A percentile compares a stretch with the other conserved stretches of the same genome.
phyloP scores from a whole-genome alignment of 2,888 invertebrate species.

The Antheraea yamamai region DNA sequence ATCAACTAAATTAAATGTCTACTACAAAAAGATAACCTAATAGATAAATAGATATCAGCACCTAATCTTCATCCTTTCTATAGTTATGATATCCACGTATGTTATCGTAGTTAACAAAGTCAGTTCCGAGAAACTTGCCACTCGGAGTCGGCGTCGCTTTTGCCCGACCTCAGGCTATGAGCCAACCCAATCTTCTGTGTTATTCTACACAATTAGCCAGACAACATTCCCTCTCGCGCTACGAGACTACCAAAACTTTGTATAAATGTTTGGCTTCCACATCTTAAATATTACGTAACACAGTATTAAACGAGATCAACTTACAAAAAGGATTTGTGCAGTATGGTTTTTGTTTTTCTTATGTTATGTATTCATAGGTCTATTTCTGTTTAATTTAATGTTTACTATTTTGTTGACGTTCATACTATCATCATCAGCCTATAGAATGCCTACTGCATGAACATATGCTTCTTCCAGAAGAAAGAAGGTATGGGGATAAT shows the following conservation, averaged over 20 bases:
- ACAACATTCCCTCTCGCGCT: conserved; percentile 30
- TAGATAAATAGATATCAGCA: neutral
- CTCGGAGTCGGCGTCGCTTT: conserved; percentile 43
- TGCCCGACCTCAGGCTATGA: conserved; percentile 51
- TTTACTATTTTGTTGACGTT: no score
- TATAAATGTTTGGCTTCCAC: conserved; percentile 14
- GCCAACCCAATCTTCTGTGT: conserved; percentile 60
- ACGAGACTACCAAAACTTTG: conserved; percentile 17
- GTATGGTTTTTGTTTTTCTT: neutral
- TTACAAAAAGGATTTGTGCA: conserved; percentile 10
- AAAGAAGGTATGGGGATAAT: no score
- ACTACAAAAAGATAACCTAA: no score
- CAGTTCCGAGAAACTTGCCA: conserved; percentile 55
- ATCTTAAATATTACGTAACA: conserved; percentile 11
- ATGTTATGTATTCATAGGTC: neutral
- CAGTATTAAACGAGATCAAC: conserved; percentile 4
- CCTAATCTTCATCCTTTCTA: conserved; percentile 27
- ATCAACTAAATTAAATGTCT: no score
- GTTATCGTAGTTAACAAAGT: conserved; percentile 45
- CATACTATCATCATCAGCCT: no score
- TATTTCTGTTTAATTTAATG: neutral
- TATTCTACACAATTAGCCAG: conserved; percentile 61
- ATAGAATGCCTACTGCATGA: no score
- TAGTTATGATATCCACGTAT: conserved; percentile 30
- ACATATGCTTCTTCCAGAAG: no score